These are phyloP conservation scores for Ptychobarbus kaznakovi DNA, from an alignment of 2,797 vertebrate genomes.

Conservation along the genomic window DNA sequence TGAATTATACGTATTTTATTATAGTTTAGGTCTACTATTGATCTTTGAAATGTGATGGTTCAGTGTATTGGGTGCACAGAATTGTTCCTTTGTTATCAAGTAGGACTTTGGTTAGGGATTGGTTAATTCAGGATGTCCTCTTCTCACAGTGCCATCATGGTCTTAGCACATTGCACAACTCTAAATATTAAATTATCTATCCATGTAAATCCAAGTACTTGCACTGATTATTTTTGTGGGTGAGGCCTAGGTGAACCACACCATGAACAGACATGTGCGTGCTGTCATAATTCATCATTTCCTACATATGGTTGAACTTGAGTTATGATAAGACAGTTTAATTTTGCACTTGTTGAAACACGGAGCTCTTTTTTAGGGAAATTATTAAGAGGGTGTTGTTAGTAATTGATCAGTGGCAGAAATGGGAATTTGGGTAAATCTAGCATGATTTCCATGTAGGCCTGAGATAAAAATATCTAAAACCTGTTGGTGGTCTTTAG, in stretches of 20 bases:
- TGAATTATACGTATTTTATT: not conserved
- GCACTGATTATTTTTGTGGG: conserved; percentile 1
- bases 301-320: not conserved
- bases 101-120: conserved; percentile 53
- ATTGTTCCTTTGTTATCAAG: conserved; percentile 46
- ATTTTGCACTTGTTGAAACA: conserved; percentile 28
- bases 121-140: conserved; percentile 24
- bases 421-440: not conserved
- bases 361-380: not conserved
- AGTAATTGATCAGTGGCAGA: not conserved
- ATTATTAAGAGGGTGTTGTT: conserved; percentile 14
- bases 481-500: not conserved
- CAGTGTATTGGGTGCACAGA: not conserved
- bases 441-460: not conserved
- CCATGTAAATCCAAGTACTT: not conserved
- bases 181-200: conserved; percentile 18
- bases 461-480: not conserved
- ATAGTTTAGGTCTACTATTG: not conserved
- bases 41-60: conserved; percentile 31
- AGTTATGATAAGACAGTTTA: not conserved
- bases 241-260: conserved; percentile 24
- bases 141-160: not conserved
- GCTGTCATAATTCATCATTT: not conserved
- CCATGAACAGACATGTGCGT: conserved; percentile 7
- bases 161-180: conserved; percentile 36